Percentiles rank a stretch among this genome's conserved stretches.
These are phyloP conservation scores for Hyperoplus lanceolatus DNA, from an alignment of 2,797 vertebrate species.

Conservation along the genomic window DNA sequence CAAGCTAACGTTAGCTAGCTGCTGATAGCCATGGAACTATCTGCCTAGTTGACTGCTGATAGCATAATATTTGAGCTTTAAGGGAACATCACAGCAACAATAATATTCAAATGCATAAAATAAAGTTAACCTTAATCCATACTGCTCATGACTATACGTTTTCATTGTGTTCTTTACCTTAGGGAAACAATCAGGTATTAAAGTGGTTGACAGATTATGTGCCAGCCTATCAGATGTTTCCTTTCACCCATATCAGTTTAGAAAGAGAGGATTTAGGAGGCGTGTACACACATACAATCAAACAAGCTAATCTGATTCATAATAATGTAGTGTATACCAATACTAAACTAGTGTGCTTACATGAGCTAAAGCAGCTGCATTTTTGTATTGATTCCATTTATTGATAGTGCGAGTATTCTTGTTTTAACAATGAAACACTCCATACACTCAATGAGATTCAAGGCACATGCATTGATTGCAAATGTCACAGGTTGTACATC, in stretches of 20 bases:
- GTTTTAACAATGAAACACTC: conserved; percentile 40
- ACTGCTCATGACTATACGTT: too few relatives aligned
- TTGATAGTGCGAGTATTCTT: conserved; percentile 24
- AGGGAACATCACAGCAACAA: too few relatives aligned
- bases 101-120: too few relatives aligned
- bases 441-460: conserved; percentile 48
- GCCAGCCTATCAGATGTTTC: conserved; percentile 16
- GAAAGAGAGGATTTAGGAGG: neutral
- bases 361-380: conserved; percentile 11
- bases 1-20: too few relatives aligned
- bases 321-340: conserved; percentile 2
- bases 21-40: too few relatives aligned
- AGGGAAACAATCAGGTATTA: neutral
- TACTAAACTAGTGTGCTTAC: conserved; percentile 13
- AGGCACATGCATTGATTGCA: conserved; percentile 36
- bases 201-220: conserved; percentile 1
- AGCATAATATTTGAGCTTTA: too few relatives aligned
- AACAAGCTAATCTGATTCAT: conserved; percentile 45
- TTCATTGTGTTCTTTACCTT: neutral
- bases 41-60: too few relatives aligned
- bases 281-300: neutral
- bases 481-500: conserved; percentile 33
- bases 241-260: conserved; percentile 30
- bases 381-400: conserved; percentile 48
- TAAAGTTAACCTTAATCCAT: too few relatives aligned